Evolutionary conservation across 2,797 vertebrate genomes (phyloP), one percentile per base, ranked within the genome.

Genomic region (Rhinophrynus dorsalis): DNA sequence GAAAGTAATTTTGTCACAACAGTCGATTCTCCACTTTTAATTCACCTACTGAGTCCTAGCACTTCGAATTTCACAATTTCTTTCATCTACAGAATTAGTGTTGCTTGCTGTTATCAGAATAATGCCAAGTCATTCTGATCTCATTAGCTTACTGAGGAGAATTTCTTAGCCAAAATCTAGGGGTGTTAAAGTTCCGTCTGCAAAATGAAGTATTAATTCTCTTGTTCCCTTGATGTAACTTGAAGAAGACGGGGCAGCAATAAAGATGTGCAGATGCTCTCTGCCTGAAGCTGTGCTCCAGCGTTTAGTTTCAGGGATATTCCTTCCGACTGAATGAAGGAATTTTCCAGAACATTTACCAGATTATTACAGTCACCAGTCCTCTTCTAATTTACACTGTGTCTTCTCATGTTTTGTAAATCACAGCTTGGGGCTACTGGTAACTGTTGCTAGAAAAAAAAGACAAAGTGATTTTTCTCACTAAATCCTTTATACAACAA

Each of bases 281-380:
- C 47, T 68, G 84, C 83, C 83, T 45, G 57, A 20, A 83, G 84
- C 77, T 56, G 67, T 61, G 77, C 15, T 57, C 78, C 69, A 79
- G 67, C 77, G 47, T 71, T 84, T 54, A 80, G 74, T 76, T 40
- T 74, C 75, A 79, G 62, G 56, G 74, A 0, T 74, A 74, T 64
- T 74, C 84, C 76, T 84, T 89, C 80, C 84, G 67, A 71, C 30
- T 69, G 80, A 83, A 60, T 65, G 75, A 85, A 67, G 81, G 78
- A 75, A 76, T 74, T 83, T 89, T 89, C 84, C 82, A 84, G 76
- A 80, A 78, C 73, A 75, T 85, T 90, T 81, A 87, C 77, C 83
- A 81, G 76, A 86, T 84, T 84, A 82, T 66, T 13, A 27, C 71
- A 76, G 77, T 79, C 84, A 87, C 86, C 84, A 84, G 61, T 60